Base-by-base conservation (phyloP, 2,888 invertebrate species). In the Eledona agricola region DNA sequence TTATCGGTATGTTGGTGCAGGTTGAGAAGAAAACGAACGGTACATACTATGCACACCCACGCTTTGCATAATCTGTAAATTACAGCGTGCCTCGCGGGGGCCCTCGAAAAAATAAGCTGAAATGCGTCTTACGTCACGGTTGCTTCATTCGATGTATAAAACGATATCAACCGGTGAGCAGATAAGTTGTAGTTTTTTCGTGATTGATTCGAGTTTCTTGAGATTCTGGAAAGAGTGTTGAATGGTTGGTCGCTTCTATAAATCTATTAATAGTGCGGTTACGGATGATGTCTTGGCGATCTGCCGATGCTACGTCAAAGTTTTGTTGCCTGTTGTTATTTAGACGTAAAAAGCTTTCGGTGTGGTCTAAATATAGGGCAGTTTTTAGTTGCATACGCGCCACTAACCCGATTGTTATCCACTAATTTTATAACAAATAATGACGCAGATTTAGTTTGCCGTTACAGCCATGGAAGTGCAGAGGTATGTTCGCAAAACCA, bases 401-500 rank as follows among this genome's bases (percentile, higher is more conserved):
- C 23, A 43, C 32, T 43, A 32, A 43, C 43, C 43, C n/a, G 23
- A 9, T 43, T 40, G 17, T 28, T 40, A 3, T 13, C 6, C 5
- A 29, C 6, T 26, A 26, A 28, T 40, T 40, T 43, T 32, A 22
- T n/a, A n/a, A n/a, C n/a, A n/a, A n/a, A n/a, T n/a, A n/a, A n/a
- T n/a, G n/a, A n/a, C n/a, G n/a, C n/a, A n/a, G n/a, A n/a, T 42
- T 28, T 13, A 43, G 43, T 43, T 28, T 40, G 40, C 28, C 22
- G 34, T 25, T 50, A 37, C 37, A 37, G 31, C 16, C 19, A 51
- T 51, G 51, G 45, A 51, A 35, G 51, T 23, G 45, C 25, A 20
- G 45, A 51, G 51, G 51, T 51, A 45, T 13, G 51, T 51, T 45
- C 19, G n/a, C n/a, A n/a, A n/a, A n/a, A n/a, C n/a, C n/a, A n/a